phyloP scores from a whole-genome alignment of 2,888 invertebrate genomes.

The Stenotaenia linearis region DNA sequence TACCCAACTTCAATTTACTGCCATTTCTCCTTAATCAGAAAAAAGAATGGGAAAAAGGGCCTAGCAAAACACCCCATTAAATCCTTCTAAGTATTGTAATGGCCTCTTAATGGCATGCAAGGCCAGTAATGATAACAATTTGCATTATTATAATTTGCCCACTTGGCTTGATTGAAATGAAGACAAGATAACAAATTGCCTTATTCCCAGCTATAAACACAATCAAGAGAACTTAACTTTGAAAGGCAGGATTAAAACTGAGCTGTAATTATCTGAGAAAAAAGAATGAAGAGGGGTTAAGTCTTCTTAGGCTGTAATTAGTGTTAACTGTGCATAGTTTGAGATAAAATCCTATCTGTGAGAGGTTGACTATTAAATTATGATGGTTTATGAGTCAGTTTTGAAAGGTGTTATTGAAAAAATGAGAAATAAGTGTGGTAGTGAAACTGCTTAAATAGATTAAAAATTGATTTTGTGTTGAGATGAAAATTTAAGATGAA shows the following conservation, averaged over 20 bases:
- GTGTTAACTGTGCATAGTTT: too few relatives aligned
- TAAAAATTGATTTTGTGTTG: too few relatives aligned
- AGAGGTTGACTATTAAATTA: too few relatives aligned
- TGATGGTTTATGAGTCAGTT: too few relatives aligned
- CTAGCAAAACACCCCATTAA: not conserved
- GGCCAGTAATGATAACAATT: not conserved
- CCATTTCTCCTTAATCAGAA: not conserved
- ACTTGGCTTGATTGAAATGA: not conserved
- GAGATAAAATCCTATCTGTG: too few relatives aligned
- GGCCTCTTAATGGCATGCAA: not conserved
- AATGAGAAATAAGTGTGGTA: too few relatives aligned
- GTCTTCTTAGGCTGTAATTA: not conserved
- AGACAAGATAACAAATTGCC: slow-evolving; percentile 4
- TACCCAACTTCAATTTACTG: not conserved
- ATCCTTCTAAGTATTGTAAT: not conserved
- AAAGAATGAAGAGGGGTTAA: not conserved
- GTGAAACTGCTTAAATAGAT: too few relatives aligned
- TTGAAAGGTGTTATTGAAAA: too few relatives aligned
- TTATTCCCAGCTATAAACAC: not conserved
- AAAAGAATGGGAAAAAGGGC: not conserved
- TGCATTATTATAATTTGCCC: not conserved
- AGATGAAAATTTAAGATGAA: too few relatives aligned
- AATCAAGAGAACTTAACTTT: not conserved
- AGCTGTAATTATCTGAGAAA: not conserved
- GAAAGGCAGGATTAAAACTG: not conserved